These are phyloP conservation scores for Melanostoma mellinum DNA, from an alignment of 2,888 invertebrate species.

Conservation along the genomic window DNA sequence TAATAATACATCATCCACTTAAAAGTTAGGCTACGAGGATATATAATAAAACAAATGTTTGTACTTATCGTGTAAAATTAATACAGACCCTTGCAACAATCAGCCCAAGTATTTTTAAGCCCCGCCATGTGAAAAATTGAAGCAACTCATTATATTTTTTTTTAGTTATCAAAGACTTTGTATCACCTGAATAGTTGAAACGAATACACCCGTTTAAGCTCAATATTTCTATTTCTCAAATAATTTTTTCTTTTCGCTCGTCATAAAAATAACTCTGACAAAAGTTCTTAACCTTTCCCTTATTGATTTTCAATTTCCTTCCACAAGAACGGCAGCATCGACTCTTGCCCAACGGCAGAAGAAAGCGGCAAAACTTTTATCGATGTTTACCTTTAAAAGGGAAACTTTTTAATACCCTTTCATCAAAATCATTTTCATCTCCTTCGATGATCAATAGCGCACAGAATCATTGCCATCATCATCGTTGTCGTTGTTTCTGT, in stretches of 20 bases:
- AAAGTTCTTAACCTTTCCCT: constrained; percentile 30
- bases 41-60: too few species aligned
- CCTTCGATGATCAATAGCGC: constrained; percentile 55
- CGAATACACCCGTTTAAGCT: too few species aligned
- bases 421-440: constrained; percentile 58
- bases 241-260: constrained; percentile 9
- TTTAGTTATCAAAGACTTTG: too few species aligned
- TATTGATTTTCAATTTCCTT: constrained; percentile 62
- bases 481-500: constrained; percentile 29
- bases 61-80: too few species aligned
- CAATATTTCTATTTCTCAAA: too few species aligned
- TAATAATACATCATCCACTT: too few species aligned
- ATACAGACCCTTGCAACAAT: too few species aligned
- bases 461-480: constrained; percentile 40
- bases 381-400: constrained; percentile 48
- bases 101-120: too few species aligned
- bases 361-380: constrained; percentile 47
- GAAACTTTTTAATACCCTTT: constrained; percentile 46
- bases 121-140: too few species aligned
- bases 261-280: constrained; percentile 18
- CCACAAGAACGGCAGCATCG: constrained; percentile 26
- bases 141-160: too few species aligned
- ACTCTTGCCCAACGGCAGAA: constrained; percentile 10
- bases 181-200: too few species aligned
- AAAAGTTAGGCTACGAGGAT: too few species aligned